Evolutionary conservation across 64 coral and sea anemone species (phyloP).

Genomic region (Stichodactyla mertensii): DNA sequence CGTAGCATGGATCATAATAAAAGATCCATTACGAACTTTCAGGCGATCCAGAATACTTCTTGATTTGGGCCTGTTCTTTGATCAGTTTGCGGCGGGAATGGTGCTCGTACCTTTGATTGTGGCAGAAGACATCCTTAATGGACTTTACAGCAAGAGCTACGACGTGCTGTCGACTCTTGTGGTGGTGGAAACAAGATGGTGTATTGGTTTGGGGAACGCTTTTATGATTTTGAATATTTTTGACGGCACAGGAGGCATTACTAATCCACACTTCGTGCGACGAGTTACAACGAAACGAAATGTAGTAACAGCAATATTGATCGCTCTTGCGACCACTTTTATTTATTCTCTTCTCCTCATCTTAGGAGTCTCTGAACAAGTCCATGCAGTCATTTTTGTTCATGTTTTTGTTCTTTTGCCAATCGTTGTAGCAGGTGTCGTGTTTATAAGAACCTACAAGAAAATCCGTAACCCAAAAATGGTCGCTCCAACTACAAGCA

Average conservation of each 20-base stretch:
- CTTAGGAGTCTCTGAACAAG: not conserved
- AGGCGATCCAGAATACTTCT: not conserved
- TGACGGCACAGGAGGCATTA: not conserved
- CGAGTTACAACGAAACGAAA: not conserved
- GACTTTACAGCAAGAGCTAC: not conserved
- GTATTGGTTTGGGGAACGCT: not conserved
- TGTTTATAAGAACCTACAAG: not conserved
- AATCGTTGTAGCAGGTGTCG: not conserved
- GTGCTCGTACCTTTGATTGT: not conserved
- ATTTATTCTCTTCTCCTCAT: not conserved
- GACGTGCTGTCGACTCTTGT: not conserved
- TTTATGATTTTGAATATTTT: not conserved
- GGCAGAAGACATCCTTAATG: not conserved
- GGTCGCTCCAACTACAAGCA: not conserved
- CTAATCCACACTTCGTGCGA: not conserved
- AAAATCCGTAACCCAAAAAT: not conserved
- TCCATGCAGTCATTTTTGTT: not conserved
- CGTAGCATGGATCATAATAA: not conserved
- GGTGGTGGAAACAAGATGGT: not conserved
- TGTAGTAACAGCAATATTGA: not conserved
- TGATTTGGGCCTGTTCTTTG: not conserved
- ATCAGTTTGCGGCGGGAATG: not conserved
- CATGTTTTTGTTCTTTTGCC: not conserved
- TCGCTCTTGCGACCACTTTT: not conserved
- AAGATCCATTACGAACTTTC: not conserved